phyloP scores from a whole-genome alignment of 2,113 vertebrate genomes.

The Collichthys lucidus region DNA sequence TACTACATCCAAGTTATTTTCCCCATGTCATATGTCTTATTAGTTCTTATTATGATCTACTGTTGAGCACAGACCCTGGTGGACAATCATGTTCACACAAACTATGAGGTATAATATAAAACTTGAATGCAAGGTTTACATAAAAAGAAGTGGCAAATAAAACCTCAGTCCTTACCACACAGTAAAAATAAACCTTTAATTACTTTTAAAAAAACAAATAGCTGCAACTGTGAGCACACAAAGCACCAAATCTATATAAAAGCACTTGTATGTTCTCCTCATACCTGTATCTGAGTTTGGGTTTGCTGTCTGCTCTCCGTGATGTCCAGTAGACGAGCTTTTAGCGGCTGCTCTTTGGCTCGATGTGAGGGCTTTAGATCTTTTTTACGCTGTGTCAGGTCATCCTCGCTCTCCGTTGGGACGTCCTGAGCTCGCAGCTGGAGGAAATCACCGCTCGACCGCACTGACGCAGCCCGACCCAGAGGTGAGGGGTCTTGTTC shows the following conservation, averaged over 20 bases:
- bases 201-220: too few species aligned
- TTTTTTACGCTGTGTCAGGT: neutral
- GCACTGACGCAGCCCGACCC: neutral
- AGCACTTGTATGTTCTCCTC: neutral
- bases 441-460: neutral
- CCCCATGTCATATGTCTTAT: neutral
- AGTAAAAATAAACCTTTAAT: too few species aligned
- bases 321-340: slow-evolving; percentile 9
- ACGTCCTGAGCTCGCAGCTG: neutral
- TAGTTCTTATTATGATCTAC: too few species aligned
- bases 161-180: neutral
- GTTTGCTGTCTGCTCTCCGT: slow-evolving; percentile 14
- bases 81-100: neutral
- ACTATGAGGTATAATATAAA: neutral
- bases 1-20: neutral
- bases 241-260: neutral
- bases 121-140: neutral
- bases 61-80: too few species aligned
- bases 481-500: slow-evolving; percentile 27
- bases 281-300: slow-evolving; percentile 58
- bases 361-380: slow-evolving; percentile 19
- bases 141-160: neutral
- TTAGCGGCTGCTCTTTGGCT: slow-evolving; percentile 44
- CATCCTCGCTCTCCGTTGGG: neutral
- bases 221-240: neutral